Conservation (phyloP, 2,797 vertebrate species). For the Amphiprion clarkii region DNA sequence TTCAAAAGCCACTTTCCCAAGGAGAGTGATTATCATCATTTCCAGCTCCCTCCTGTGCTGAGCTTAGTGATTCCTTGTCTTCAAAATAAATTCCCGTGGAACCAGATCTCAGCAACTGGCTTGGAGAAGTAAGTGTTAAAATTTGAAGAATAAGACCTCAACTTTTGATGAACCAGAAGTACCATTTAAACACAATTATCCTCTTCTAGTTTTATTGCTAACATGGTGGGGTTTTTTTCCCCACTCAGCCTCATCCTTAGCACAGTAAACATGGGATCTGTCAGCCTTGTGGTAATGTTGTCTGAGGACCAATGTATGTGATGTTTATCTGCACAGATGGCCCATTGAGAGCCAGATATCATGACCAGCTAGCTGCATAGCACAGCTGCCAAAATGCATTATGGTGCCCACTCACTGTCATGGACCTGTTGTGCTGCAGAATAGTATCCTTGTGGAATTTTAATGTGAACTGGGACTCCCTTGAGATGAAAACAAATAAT, state of each 20-base stretch:
- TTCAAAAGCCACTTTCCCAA: slow-evolving; percentile 14
- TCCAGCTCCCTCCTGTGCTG: not conserved
- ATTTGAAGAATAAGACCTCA: not conserved
- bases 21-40: slow-evolving; percentile 2
- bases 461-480: slow-evolving; percentile 41
- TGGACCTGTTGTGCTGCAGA: slow-evolving; percentile 47
- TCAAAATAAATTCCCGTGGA: slow-evolving; percentile 3
- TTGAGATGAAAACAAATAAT: slow-evolving; percentile 54
- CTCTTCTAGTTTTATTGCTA: slow-evolving; percentile 15
- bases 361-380: slow-evolving; percentile 43
- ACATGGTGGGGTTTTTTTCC: slow-evolving; percentile 7
- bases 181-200: slow-evolving; percentile 19
- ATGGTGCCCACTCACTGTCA: slow-evolving; percentile 53
- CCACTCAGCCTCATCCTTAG: slow-evolving; percentile 10
- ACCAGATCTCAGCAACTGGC: slow-evolving; percentile 7
- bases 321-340: slow-evolving; percentile 72
- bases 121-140: not conserved
- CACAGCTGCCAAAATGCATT: slow-evolving; percentile 63
- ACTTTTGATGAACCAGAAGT: slow-evolving; percentile 2
- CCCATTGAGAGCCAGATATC: slow-evolving; percentile 61
- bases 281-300: slow-evolving; percentile 55
- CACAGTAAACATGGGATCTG: slow-evolving; percentile 37
- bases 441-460: slow-evolving; percentile 54
- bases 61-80: slow-evolving; percentile 7
- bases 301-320: slow-evolving; percentile 57